These are phyloP conservation scores for Coptodon bakossiorum DNA, from an alignment of 2,113 vertebrate species.

Conservation along the genomic window DNA sequence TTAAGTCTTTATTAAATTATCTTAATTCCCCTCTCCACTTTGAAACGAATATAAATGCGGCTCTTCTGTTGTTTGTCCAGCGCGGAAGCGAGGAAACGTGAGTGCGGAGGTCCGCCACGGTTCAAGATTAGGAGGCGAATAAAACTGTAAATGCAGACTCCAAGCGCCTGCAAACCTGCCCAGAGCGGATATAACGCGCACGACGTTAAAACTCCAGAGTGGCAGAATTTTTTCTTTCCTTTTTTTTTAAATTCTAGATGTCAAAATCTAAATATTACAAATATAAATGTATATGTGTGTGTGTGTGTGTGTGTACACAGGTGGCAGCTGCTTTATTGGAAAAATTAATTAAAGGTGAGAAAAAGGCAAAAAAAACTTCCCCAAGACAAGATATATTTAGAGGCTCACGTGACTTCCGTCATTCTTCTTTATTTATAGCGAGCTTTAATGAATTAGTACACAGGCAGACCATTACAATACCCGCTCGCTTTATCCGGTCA, in stretches of 20 bases:
- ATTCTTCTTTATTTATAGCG: conserved; percentile 24
- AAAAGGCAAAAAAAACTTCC: not conserved
- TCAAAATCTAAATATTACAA: not conserved
- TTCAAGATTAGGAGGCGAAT: conserved; percentile 20
- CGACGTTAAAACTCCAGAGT: not conserved
- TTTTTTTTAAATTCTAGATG: not conserved
- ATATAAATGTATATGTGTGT: not conserved
- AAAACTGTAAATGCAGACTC: not conserved
- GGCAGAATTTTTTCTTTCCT: not conserved
- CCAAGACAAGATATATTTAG: conserved; percentile 11
- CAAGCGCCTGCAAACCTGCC: not conserved
- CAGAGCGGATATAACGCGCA: not conserved
- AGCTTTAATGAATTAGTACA: conserved; percentile 12
- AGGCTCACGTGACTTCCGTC: not conserved
- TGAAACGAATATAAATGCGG: conserved; percentile 37
- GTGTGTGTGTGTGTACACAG: not conserved
- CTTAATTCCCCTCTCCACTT: conserved; percentile 58
- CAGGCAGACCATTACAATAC: not conserved
- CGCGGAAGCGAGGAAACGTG: not conserved
- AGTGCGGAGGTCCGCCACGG: conserved; percentile 6
- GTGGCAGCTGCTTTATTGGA: not conserved
- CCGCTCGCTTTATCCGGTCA: not conserved
- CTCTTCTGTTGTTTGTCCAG: conserved; percentile 52
- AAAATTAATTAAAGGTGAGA: not conserved
- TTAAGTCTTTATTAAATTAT: conserved; percentile 61